phyloP scores from a whole-genome alignment of 2,888 invertebrate species.

The Pseudococcus jackbeardsleyi region DNA sequence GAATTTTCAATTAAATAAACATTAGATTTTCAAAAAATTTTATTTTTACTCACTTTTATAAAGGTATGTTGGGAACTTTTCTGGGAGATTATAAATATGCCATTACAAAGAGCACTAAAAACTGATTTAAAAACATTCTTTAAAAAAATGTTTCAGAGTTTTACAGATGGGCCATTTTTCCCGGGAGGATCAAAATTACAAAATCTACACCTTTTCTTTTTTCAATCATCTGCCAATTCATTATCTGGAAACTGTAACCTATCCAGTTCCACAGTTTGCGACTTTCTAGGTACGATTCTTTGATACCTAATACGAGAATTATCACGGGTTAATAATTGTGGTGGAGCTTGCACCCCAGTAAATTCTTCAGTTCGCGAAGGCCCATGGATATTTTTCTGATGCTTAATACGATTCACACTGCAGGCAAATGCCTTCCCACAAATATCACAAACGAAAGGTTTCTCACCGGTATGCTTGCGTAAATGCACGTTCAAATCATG shows the following conservation, averaged over 20 bases:
- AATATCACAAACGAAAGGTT: neutral
- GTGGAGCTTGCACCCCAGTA: neutral
- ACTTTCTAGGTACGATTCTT: neutral
- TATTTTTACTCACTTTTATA: too few relatives aligned
- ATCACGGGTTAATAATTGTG: neutral
- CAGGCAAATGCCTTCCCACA: neutral
- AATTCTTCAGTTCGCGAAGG: neutral
- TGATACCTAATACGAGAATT: neutral
- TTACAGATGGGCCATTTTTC: too few relatives aligned
- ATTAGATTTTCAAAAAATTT: too few relatives aligned
- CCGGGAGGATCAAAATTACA: too few relatives aligned
- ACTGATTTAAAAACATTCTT: too few relatives aligned
- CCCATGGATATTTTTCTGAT: neutral
- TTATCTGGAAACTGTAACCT: neutral
- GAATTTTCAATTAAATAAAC: too few relatives aligned
- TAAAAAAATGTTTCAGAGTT: too few relatives aligned
- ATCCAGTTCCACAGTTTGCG: neutral
- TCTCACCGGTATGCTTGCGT: constrained; percentile 14
- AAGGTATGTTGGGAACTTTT: too few relatives aligned
- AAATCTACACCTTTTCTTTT: too few relatives aligned
- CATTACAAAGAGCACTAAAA: too few relatives aligned
- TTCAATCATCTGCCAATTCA: neutral
- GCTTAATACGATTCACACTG: neutral
- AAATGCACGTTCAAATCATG: neutral
- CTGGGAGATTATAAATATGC: too few relatives aligned